Conservation (phyloP, 2,888 invertebrate genomes). For the Ectemnius cavifrons region DNA sequence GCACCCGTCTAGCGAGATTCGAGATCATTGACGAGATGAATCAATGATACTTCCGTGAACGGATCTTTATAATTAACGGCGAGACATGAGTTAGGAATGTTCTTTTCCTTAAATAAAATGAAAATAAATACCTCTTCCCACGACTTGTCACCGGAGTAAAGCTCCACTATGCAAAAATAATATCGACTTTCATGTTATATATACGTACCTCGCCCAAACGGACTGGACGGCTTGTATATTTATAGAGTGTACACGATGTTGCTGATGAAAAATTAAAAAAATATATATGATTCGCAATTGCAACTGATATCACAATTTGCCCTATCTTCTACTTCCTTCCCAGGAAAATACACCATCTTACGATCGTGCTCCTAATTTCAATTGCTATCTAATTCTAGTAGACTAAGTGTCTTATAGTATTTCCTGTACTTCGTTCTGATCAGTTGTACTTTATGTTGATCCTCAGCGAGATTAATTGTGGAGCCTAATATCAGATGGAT, state of each 20-base stretch:
- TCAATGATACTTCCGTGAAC: no score
- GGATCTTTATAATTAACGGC: no score
- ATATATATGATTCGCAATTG: neutral
- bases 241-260: no score
- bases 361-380: neutral
- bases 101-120: conserved; percentile 5
- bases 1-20: no score
- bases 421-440: conserved; percentile 57
- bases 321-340: conserved; percentile 38
- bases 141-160: no score
- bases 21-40: no score
- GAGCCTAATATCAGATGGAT: conserved; percentile 71
- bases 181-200: conserved; percentile 22
- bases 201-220: neutral
- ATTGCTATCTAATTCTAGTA: conserved; percentile 46
- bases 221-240: no score
- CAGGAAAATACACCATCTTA: conserved; percentile 1
- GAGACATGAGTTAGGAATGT: conserved; percentile 24
- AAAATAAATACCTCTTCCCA: no score
- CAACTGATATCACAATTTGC: conserved; percentile 71
- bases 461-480: conserved; percentile 62
- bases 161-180: neutral
- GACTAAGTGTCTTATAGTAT: conserved; percentile 53
- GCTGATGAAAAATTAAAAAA: conserved; percentile 23
- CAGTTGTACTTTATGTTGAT: conserved; percentile 58